Evolutionary conservation across 2,113 vertebrate species (phyloP), one percentile per base, ranked within the genome.

Genomic region (Ictalurus furcatus): DNA sequence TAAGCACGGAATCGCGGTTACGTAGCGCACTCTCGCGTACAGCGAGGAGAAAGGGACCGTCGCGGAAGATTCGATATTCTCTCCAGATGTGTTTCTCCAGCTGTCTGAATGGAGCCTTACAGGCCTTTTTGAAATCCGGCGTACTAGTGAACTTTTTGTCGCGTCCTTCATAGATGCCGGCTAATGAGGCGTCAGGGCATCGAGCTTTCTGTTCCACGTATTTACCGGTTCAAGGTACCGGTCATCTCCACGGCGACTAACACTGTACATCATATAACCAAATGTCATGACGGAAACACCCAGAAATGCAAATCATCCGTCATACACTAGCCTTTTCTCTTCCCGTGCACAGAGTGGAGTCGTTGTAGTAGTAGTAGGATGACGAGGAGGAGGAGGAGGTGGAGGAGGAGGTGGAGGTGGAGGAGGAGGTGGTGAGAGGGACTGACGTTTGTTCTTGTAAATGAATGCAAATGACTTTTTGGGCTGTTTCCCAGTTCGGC

Each of bases 391-490:
- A 58, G 3, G 54, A n/a, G 28, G 25, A 67, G 65, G 11, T n/a
- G 25, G 56, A 28, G 14, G 17, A 9, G n/a, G 30, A 58, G 54
- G 79, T 6, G 28, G 25, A 65, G 63, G 28, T n/a, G n/a, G 34
- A 34, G 23, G 56, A 40, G 63, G 63, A 73, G 67, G 65, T 4
- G 48, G 16, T 54, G 65, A 52, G 21, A n/a, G 28, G 14, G 54
- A 34, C 23, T 76, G 54, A 44, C 30, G 67, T 71, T 73, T 58
- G 52, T 56, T 73, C 52, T 85, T 85, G 65, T 54, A 85, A 71
- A 85, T 86, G 71, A 61, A 76, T 86, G 71, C 85, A 86, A 87
- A 87, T 87, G 8, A 61, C 85, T 30, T 78, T 61, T 87, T 87
- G 85, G 85, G 85, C 44, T n/a, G 54, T 19, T 76, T 86, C 85